Conservation (phyloP, 2,888 invertebrate genomes). For the Hanleya hanleyi region DNA sequence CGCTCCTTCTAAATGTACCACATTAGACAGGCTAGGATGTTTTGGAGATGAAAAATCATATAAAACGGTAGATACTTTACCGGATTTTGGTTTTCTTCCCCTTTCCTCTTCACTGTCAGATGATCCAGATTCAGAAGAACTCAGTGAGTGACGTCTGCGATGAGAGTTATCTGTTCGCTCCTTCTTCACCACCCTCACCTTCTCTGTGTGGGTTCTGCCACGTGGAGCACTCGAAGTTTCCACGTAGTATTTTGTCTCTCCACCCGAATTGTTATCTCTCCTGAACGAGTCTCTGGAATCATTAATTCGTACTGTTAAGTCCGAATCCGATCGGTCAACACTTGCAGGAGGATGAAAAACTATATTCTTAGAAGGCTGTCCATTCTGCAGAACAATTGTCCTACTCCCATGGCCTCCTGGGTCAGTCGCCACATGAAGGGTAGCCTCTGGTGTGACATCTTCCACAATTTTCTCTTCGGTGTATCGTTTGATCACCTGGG, state of each 20-base stretch:
- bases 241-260: not conserved
- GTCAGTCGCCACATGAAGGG: not conserved
- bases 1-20: conserved; percentile 3
- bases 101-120: not conserved
- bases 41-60: conserved; percentile 6
- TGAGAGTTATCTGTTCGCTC: not conserved
- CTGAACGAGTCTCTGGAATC: not conserved
- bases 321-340: not conserved
- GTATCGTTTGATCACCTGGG: conserved; percentile 2
- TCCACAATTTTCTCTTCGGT: not conserved
- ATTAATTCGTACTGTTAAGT: not conserved
- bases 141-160: not conserved
- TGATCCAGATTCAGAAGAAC: not conserved
- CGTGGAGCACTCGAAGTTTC: not conserved
- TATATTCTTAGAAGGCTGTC: not conserved
- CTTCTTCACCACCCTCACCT: not conserved
- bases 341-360: not conserved
- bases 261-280: not conserved
- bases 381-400: not conserved
- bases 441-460: not conserved
- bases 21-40: not conserved
- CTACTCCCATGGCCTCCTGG: not conserved
- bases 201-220: not conserved
- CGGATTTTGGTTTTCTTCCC: not conserved
- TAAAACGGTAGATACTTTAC: conserved; percentile 5